A percentile compares a stretch with the other conserved stretches of the same genome.
phyloP scores from a whole-genome alignment of 53 echinoderm and acorn worm species.

The Paracentrotus lividus region DNA sequence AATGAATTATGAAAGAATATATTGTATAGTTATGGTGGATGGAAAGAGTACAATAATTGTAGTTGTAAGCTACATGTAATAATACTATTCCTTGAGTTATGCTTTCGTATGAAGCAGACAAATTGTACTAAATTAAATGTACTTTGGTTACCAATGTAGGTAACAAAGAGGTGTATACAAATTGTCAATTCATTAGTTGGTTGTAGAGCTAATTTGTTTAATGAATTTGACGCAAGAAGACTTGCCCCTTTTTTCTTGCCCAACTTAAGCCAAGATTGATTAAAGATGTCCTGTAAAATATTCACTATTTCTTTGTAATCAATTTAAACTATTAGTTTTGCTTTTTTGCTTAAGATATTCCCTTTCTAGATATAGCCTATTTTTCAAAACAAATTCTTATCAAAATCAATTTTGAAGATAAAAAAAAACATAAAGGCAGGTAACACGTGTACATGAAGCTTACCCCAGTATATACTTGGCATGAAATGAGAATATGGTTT shows the following conservation, averaged over 20 bases:
- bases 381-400: too few relatives aligned
- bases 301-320: too few relatives aligned
- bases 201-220: background rate
- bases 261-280: conserved; percentile 12
- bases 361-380: too few relatives aligned
- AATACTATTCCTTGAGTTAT: conserved; percentile 13
- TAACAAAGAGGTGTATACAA: too few relatives aligned
- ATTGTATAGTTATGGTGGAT: conserved; percentile 54
- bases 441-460: too few relatives aligned
- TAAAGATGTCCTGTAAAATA: background rate
- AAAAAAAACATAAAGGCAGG: too few relatives aligned
- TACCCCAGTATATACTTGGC: too few relatives aligned
- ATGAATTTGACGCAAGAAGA: conserved; percentile 13
- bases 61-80: background rate
- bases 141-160: background rate
- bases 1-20: conserved; percentile 57
- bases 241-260: conserved; percentile 44
- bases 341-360: too few relatives aligned
- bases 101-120: background rate
- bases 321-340: too few relatives aligned
- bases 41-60: conserved; percentile 18
- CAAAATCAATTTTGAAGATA: too few relatives aligned
- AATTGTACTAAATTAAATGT: background rate
- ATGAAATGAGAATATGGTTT: too few relatives aligned
- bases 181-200: background rate